These are phyloP conservation scores for Coecobrya sp. DNA, from an alignment of 2,888 invertebrate species.

Conservation along the genomic window DNA sequence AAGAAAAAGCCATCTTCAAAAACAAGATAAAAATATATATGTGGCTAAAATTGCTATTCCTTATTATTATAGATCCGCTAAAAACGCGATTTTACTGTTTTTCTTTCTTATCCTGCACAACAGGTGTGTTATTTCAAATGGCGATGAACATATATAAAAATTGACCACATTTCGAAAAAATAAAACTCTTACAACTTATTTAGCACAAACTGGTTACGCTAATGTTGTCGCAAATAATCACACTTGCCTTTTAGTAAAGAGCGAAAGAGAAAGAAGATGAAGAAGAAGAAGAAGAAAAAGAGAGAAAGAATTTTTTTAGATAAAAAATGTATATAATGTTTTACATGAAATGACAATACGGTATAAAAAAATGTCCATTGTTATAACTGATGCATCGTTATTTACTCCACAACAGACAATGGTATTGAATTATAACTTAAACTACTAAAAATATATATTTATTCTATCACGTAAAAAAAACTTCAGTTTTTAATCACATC, in stretches of 20 bases:
- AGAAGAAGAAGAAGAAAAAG: not conserved
- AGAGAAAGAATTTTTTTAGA: not conserved
- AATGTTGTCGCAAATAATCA: constrained; percentile 30
- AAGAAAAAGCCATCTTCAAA: not conserved
- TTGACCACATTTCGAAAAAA: not conserved
- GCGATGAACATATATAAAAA: not conserved
- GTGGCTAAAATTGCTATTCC: too few relatives aligned
- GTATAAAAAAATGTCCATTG: constrained; percentile 36
- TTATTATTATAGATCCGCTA: not conserved
- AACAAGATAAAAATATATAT: too few relatives aligned
- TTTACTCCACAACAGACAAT: not conserved
- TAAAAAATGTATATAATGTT: not conserved
- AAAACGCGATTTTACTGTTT: not conserved
- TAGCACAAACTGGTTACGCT: constrained; percentile 27
- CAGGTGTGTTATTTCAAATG: not conserved
- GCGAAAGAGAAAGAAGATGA: not conserved
- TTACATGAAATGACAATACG: constrained; percentile 42
- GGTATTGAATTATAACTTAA: too few relatives aligned
- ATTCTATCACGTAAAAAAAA: not conserved
- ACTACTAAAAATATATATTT: not conserved
- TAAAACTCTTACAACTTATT: not conserved
- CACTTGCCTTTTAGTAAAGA: constrained; percentile 36
- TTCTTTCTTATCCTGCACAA: constrained; percentile 1
- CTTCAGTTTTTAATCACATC: not conserved
- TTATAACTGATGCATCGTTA: not conserved